Evolutionary conservation across 2,888 invertebrate genomes (phyloP), one percentile per base, ranked within the genome.

Genomic region (Brenthis daphne): DNA sequence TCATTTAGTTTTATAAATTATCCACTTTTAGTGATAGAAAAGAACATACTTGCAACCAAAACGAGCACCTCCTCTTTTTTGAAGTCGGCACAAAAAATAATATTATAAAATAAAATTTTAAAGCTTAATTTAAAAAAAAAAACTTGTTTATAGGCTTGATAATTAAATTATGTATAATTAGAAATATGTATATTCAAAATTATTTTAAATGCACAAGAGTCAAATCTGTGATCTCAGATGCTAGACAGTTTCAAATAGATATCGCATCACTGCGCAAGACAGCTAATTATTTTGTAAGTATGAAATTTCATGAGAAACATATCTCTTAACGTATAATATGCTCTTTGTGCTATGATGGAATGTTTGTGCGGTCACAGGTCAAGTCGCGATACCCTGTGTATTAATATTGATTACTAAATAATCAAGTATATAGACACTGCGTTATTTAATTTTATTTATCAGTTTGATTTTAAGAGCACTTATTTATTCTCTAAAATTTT

Each of bases 351-450:
- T 57, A 5, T 50, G 60, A 60, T 50, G 51, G 63, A 63, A 14
- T 53, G 63, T 54, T 24, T 11, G 53, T 12, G 0, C 5, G 63
- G 69, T 78, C 77, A 74, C 75, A 74, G 67, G 24, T 12, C 66
- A 75, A 8, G 73, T 16, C 14, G 48, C 57, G 84, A 83, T 83
- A 83, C 65, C 81, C 82, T 64, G 24, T 51, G 61, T 68, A 74
- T 67, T 70, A 73, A 70, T 81, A 78, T 77, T 80, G 78, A 81
- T 81, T 82, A 79, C 79, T 78, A 76, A 77, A 81, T 80, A 79
- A 77, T 54, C 4, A 24, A 47, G 8, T 43, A 8, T 12, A 53
- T 24, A 60, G 58, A 47, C n/a, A 33, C 29, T 50, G 33, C 48
- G 29, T 60, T 60, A 50, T 60, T 29, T n/a, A n/a, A 50, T 16